These are phyloP conservation scores for Nothobranchius furzeri DNA, from an alignment of 2,113 vertebrate genomes.

Conservation along the genomic window DNA sequence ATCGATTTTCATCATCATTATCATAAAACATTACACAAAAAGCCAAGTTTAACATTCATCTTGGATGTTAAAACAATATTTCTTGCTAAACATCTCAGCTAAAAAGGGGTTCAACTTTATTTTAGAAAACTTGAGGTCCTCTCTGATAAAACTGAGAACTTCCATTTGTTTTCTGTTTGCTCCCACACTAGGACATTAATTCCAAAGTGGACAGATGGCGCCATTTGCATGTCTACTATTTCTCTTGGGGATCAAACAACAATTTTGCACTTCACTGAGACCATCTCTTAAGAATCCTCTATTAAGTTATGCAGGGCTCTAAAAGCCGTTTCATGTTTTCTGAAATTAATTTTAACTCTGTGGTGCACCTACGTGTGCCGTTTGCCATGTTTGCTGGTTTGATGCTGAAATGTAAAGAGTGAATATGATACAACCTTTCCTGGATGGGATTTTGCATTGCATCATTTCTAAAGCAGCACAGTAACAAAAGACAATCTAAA, in stretches of 20 bases:
- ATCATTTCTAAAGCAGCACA: neutral
- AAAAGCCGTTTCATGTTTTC: slow-evolving; percentile 78
- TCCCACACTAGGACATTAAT: slow-evolving; percentile 62
- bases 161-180: slow-evolving; percentile 43
- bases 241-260: slow-evolving; percentile 67
- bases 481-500: neutral
- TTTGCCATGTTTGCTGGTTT: slow-evolving; percentile 37
- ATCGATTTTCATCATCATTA: no score
- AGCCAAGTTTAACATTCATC: no score
- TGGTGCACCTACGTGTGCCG: slow-evolving; percentile 13
- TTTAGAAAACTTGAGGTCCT: no score
- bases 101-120: no score
- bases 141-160: no score
- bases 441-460: neutral
- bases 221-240: slow-evolving; percentile 66
- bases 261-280: slow-evolving; percentile 72
- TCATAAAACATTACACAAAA: no score
- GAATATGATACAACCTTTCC: slow-evolving; percentile 8
- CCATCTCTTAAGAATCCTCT: slow-evolving; percentile 69
- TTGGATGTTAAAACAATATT: no score
- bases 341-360: slow-evolving; percentile 65
- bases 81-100: no score
- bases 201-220: slow-evolving; percentile 69
- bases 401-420: slow-evolving; percentile 2
- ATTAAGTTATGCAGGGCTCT: slow-evolving; percentile 67